Base-by-base conservation (phyloP, 2,888 invertebrate genomes). In the Acanthacorydalis orientalis region DNA sequence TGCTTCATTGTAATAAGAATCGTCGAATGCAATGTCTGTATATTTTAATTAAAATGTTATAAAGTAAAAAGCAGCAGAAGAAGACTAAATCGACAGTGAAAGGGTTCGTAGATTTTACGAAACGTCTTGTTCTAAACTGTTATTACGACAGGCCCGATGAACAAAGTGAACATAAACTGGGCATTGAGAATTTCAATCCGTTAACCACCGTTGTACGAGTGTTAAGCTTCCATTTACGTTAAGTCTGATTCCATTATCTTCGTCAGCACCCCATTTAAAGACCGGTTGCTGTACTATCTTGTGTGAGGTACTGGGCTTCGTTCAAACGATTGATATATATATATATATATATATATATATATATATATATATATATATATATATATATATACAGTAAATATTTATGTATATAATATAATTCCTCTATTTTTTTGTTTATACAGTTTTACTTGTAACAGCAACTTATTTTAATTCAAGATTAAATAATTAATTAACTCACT, bases 171-270 rank as follows among this genome's bases (percentile, higher is more conserved):
- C 43, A 31, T 8, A 12, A 46, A 31, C 46, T 46, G 39, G 46
- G 40, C 39, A 38, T 31, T 40, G 33, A 38, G 46, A 40, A 31
- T 31, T 23, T 39, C 40, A 39, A 46, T 46, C 46, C 32, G 46
- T 32, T 40, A 46, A 39, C 40, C 39, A 40, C 39, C 35, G 31
- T 31, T 35, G 44, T 57, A 62, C 59, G 64, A 65, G 64, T 64
- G 63, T 63, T 64, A 64, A 64, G 64, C 64, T 60, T 60, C 64
- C 65, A 64, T 65, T 65, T 65, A 64, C 63, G 60, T 61, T 64
- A 62, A 64, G 63, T 64, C 64, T 64, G 63, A 65, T 65, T 65
- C 64, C 65, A 65, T 65, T 65, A 65, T 64, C 64, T 61, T 56
- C 47, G 45, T 58, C 62, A 63, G 62, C 15, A 34, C 14, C 44